Evolutionary conservation across 2,797 vertebrate species (phyloP).

Genomic region (Sitta carolinensis): DNA sequence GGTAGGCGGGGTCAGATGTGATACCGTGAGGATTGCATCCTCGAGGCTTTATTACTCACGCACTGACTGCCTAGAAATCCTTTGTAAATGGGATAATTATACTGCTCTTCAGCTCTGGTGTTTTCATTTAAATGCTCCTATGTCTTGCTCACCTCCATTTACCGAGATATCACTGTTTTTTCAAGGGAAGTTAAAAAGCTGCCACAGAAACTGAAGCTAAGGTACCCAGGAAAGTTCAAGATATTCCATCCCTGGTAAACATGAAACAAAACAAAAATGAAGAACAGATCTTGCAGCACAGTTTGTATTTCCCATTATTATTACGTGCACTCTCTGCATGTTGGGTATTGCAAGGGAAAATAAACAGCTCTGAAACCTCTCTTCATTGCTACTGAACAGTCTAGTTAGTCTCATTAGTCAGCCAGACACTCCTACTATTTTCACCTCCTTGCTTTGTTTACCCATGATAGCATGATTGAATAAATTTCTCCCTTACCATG

Average conservation of each 20-base stretch:
- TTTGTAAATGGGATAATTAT: not conserved
- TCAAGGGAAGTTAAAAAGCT: not conserved
- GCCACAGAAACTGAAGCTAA: not conserved
- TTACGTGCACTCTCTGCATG: not conserved
- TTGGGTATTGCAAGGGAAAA: not conserved
- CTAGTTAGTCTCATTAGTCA: not conserved
- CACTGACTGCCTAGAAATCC: not conserved
- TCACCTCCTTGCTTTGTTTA: conserved; percentile 30
- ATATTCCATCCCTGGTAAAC: not conserved
- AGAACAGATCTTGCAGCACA: not conserved
- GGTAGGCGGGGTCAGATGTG: not conserved
- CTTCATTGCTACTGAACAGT: not conserved
- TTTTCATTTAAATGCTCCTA: not conserved
- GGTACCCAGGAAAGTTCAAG: not conserved
- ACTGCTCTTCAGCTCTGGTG: not conserved
- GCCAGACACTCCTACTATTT: not conserved
- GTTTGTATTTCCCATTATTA: not conserved
- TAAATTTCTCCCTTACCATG: not conserved
- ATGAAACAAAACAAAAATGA: not conserved
- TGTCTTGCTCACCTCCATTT: not conserved
- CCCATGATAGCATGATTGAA: not conserved
- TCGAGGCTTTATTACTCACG: not conserved
- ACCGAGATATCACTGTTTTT: not conserved
- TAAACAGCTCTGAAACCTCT: not conserved
- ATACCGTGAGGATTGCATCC: not conserved